phyloP scores from a whole-genome alignment of 2,888 invertebrate genomes.

The Eupithecia dodoneata region DNA sequence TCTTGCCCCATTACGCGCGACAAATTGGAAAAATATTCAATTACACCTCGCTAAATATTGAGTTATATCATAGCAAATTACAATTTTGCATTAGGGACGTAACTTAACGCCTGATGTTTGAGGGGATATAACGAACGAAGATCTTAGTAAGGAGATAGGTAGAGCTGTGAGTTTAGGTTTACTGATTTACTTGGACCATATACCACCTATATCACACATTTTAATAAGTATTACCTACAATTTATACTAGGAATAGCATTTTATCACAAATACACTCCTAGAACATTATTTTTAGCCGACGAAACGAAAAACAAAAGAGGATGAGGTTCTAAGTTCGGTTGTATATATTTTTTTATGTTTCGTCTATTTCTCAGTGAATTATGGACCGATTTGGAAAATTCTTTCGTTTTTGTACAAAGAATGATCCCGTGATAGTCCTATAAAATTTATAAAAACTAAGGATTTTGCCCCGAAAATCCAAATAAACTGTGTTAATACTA shows the following conservation, averaged over 20 bases:
- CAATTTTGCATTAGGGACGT: conserved; percentile 75
- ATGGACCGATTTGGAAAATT: too few species aligned
- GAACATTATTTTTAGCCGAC: neutral
- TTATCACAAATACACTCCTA: neutral
- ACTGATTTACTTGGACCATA: neutral
- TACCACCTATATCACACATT: neutral
- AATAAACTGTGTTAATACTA: too few species aligned
- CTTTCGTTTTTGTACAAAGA: too few species aligned
- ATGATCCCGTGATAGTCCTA: too few species aligned
- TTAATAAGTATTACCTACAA: neutral
- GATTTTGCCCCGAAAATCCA: too few species aligned
- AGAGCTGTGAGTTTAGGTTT: neutral
- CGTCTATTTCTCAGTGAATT: too few species aligned
- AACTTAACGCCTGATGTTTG: conserved; percentile 51
- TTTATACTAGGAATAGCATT: neutral
- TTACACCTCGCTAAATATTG: conserved; percentile 83
- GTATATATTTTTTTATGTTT: too few species aligned
- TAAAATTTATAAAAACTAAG: too few species aligned
- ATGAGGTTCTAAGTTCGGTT: too few species aligned
- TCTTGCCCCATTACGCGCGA: conserved; percentile 84
- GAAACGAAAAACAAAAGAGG: too few species aligned
- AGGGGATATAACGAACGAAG: neutral
- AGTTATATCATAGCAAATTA: conserved; percentile 83
- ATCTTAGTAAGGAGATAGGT: neutral
- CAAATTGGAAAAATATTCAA: conserved; percentile 85